Evolutionary conservation across 2,113 vertebrate genomes (phyloP).

Genomic region (Calyptomena viridis): DNA sequence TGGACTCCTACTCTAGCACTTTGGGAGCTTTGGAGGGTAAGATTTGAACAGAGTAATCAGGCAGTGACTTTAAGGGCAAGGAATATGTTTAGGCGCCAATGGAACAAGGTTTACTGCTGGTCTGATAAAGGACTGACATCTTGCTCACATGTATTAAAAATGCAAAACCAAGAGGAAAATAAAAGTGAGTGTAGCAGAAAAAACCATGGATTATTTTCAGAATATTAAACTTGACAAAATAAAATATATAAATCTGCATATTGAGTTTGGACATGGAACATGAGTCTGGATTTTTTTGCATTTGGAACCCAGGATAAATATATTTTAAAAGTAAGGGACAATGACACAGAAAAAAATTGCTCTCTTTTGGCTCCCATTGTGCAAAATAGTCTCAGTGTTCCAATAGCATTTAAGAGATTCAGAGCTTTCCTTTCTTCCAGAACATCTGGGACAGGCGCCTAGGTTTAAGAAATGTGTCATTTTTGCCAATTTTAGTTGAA

Average conservation of each 20-base stretch:
- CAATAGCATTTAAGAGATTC: not conserved
- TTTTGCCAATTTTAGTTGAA: not conserved
- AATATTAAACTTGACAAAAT: not conserved
- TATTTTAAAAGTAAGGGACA: not conserved
- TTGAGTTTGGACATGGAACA: too few relatives aligned
- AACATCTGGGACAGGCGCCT: not conserved
- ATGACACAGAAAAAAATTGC: not conserved
- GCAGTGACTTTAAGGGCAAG: not conserved
- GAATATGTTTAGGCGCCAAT: not conserved
- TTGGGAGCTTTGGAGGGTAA: not conserved
- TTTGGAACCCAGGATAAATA: not conserved
- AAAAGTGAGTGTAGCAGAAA: not conserved
- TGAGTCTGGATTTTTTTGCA: not conserved
- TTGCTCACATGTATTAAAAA: not conserved
- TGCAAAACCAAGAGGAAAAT: not conserved
- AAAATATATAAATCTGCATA: not conserved
- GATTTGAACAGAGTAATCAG: not conserved
- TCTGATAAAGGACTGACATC: not conserved
- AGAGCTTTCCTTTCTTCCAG: not conserved
- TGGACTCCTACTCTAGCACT: not conserved
- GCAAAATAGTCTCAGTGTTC: not conserved
- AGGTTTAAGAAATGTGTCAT: not conserved
- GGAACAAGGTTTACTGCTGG: not conserved
- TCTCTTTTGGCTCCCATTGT: not conserved
- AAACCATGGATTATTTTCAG: not conserved